Evolutionary conservation across 1,140 invertebrate species (phyloP).

Genomic region (Agrilus planipennis): DNA sequence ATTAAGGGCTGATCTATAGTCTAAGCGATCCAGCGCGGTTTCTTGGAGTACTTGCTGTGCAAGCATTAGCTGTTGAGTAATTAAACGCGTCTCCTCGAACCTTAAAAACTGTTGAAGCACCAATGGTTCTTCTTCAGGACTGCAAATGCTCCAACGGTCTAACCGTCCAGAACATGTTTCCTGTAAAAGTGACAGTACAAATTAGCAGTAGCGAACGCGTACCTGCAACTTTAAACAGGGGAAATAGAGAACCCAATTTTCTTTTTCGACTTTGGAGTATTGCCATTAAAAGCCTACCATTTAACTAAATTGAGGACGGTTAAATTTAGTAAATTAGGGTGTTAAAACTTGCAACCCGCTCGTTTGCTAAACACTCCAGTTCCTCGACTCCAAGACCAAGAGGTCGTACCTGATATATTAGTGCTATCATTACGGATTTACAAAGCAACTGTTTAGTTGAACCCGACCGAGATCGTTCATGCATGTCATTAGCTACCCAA

Average conservation of each 20-base stretch:
- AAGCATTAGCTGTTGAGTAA: slow-evolving; percentile 67
- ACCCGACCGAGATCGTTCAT: no score
- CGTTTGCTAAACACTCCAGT: no score
- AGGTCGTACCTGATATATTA: no score
- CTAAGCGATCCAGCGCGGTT: slow-evolving; percentile 34
- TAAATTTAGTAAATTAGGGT: no score
- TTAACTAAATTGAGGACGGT: no score
- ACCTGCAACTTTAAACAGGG: no score
- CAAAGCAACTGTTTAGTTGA: slow-evolving; percentile 1
- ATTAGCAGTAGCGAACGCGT: no score
- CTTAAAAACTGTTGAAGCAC: slow-evolving; percentile 77
- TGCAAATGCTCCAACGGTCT: slow-evolving; percentile 72
- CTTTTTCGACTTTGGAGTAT: no score
- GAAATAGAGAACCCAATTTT: no score
- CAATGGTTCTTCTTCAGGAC: slow-evolving; percentile 71
- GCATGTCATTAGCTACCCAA: slow-evolving; percentile 18
- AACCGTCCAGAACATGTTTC: slow-evolving; percentile 61
- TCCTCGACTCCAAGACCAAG: no score
- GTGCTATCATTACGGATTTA: slow-evolving; percentile 5
- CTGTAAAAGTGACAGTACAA: slow-evolving; percentile 35
- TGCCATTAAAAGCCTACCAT: no score
- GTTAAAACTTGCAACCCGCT: no score
- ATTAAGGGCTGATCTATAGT: slow-evolving; percentile 24
- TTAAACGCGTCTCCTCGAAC: slow-evolving; percentile 70
- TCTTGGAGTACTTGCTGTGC: slow-evolving; percentile 45